These are phyloP conservation scores for Bradypodion ventrale DNA, from an alignment of 2,797 vertebrate genomes.

Conservation along the genomic window DNA sequence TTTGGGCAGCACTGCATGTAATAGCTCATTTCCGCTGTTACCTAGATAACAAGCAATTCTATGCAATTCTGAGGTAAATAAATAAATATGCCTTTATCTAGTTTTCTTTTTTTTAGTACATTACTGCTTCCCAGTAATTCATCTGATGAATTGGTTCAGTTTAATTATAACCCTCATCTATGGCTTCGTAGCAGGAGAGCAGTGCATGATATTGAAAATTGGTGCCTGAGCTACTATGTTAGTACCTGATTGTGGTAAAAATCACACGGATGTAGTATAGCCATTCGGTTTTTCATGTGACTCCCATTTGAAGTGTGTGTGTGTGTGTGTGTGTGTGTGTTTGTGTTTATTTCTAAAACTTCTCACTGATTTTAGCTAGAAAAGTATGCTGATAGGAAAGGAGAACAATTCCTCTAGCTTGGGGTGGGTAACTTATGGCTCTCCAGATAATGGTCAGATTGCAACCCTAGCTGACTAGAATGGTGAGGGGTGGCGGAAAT, in stretches of 20 bases:
- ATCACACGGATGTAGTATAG: not conserved
- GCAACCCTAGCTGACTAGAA: not conserved
- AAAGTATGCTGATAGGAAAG: not conserved
- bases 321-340: not conserved
- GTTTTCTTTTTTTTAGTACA: not conserved
- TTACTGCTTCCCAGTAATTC: not conserved
- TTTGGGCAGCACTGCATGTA: constrained; percentile 67
- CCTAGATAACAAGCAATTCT: constrained; percentile 58
- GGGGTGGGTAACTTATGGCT: not conserved
- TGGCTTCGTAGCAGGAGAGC: constrained; percentile 31
- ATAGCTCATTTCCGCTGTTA: constrained; percentile 66
- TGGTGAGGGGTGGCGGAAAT: not conserved
- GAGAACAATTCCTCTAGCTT: not conserved
- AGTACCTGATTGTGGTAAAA: not conserved
- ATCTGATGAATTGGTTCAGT: not conserved
- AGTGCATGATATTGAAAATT: constrained; percentile 5
- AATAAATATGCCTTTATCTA: not conserved
- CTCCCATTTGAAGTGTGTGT: not conserved
- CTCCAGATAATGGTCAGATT: not conserved
- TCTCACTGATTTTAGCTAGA: not conserved
- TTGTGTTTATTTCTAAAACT: not conserved
- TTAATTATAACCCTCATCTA: constrained; percentile 42
- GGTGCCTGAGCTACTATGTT: not conserved
- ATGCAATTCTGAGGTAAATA: constrained; percentile 39
- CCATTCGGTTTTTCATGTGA: not conserved